Evolutionary conservation across 23 tunicate species (phyloP).

Genomic region (Ascidia mentula): DNA sequence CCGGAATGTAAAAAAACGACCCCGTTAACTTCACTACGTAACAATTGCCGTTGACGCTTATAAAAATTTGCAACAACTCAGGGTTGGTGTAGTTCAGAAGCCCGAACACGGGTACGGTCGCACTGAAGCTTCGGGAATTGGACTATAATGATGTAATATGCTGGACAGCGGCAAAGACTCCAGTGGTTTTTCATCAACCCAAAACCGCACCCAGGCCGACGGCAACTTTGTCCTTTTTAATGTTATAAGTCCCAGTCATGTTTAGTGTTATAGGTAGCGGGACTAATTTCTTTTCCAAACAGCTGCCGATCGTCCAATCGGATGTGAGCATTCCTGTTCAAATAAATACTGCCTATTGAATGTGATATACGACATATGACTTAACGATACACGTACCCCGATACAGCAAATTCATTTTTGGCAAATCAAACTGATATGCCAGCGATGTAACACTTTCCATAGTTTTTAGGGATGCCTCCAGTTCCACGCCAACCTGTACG

Average conservation of each 20-base stretch:
- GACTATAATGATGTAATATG: background rate
- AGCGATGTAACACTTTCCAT: slow-evolving; percentile 78
- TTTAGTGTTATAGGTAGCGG: slow-evolving; percentile 81
- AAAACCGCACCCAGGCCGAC: slow-evolving; percentile 88
- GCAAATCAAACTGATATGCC: slow-evolving; percentile 83
- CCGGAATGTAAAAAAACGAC: too few species aligned
- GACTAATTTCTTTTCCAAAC: slow-evolving; percentile 71
- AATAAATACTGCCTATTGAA: background rate
- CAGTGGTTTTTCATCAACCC: slow-evolving; percentile 37
- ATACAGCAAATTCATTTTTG: slow-evolving; percentile 91
- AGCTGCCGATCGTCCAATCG: slow-evolving; percentile 90
- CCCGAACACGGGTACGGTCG: background rate
- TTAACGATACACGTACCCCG: slow-evolving; percentile 39
- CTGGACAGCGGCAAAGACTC: background rate
- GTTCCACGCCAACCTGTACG: slow-evolving; percentile 91
- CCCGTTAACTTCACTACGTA: too few species aligned
- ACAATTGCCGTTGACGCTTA: too few species aligned
- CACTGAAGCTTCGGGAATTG: background rate
- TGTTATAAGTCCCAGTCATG: slow-evolving; percentile 83
- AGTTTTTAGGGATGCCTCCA: slow-evolving; percentile 78
- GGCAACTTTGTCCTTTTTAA: slow-evolving; percentile 90
- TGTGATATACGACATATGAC: background rate
- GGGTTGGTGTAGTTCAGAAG: background rate
- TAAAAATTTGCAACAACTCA: too few species aligned
- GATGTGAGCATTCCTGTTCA: slow-evolving; percentile 68